Evolutionary conservation across 2,797 vertebrate genomes (phyloP).

Genomic region (Coccyzus lansbergi): DNA sequence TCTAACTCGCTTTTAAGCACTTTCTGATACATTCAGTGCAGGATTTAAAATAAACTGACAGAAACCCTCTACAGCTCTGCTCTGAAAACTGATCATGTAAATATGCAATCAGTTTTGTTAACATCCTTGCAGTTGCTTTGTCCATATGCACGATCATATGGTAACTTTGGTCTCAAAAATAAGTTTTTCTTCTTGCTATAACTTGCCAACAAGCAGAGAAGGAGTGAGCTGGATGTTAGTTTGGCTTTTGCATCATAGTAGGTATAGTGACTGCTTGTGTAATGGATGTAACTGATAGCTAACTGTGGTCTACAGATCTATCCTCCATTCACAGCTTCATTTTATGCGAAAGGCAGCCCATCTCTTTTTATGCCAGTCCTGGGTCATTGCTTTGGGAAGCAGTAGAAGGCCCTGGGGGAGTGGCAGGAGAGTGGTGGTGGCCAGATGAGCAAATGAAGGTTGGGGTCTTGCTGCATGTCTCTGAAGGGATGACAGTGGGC

Average conservation of each 20-base stretch:
- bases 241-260: neutral
- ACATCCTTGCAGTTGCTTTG: neutral
- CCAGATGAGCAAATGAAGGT: neutral
- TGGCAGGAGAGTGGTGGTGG: neutral
- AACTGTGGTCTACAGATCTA: neutral
- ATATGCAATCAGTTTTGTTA: neutral
- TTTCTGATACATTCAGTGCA: neutral
- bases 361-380: neutral
- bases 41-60: neutral
- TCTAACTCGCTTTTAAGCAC: neutral
- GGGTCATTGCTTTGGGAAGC: neutral
- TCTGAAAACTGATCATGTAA: conserved; percentile 7
- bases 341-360: neutral
- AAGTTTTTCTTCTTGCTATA: neutral
- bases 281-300: neutral
- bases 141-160: neutral
- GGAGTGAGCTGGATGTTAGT: neutral
- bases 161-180: neutral
- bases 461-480: neutral
- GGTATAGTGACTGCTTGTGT: neutral
- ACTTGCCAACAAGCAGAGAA: neutral
- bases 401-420: neutral
- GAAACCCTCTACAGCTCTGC: neutral
- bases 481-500: neutral
- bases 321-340: neutral